A percentile compares a stretch with the other conserved stretches of the same genome.
phyloP scores from a whole-genome alignment of 2,888 invertebrate species.

The Acronicta aceris region DNA sequence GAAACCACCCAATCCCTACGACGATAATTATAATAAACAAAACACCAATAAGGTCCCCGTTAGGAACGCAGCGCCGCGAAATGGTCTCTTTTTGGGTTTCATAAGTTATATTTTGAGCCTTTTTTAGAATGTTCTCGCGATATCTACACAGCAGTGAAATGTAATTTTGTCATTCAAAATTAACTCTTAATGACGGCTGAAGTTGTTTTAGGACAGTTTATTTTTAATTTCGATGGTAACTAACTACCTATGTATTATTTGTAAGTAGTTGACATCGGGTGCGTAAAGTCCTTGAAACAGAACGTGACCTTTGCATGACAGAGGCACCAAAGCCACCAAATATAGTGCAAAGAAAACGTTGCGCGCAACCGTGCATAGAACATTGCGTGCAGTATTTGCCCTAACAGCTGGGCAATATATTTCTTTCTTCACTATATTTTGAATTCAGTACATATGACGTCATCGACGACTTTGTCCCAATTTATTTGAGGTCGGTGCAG shows the following conservation, averaged over 20 bases:
- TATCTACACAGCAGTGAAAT: neutral
- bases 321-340: neutral
- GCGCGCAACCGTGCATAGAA: neutral
- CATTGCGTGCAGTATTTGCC: too few relatives aligned
- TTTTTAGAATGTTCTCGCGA: neutral
- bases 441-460: too few relatives aligned
- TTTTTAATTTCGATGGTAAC: neutral
- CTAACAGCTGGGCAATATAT: too few relatives aligned
- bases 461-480: too few relatives aligned
- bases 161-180: neutral
- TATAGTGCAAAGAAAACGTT: neutral
- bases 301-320: neutral
- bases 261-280: neutral
- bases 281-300: neutral
- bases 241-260: neutral
- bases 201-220: neutral
- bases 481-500: too few relatives aligned
- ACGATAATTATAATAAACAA: slow-evolving; percentile 4
- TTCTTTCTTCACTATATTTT: too few relatives aligned
- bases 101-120: neutral
- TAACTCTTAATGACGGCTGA: neutral
- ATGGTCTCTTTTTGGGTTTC: neutral
- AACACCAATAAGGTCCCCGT: slow-evolving; percentile 6
- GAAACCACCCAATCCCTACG: slow-evolving; percentile 12
- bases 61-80: slow-evolving; percentile 20